phyloP scores from a whole-genome alignment of 30 jellyfish, hydroid and myxozoan genomes.

The Catostylus mosaicus region DNA sequence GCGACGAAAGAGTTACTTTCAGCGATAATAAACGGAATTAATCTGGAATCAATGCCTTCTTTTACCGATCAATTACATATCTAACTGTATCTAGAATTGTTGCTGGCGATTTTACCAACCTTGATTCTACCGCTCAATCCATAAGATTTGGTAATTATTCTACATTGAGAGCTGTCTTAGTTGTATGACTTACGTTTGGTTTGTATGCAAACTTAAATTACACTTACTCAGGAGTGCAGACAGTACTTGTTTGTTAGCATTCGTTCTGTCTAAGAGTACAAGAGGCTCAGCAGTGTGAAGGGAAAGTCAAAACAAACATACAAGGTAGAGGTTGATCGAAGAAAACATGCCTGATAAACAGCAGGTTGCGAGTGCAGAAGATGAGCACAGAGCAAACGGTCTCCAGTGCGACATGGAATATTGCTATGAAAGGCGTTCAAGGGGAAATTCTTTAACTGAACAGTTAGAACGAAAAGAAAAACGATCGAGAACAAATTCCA shows the following conservation, averaged over 20 bases:
- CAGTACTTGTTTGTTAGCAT: no score
- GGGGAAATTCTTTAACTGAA: constrained; percentile 15
- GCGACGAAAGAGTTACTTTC: neutral
- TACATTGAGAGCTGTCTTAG: no score
- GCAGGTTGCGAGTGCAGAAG: neutral
- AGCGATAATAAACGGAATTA: neutral
- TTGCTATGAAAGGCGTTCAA: neutral
- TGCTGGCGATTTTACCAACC: neutral
- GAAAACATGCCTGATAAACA: neutral
- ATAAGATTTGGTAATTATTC: neutral
- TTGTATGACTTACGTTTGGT: no score
- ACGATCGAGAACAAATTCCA: neutral
- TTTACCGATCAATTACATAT: neutral
- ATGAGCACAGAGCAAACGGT: neutral
- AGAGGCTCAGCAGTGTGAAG: no score
- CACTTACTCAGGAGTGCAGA: no score
- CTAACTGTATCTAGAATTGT: neutral
- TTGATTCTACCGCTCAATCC: neutral
- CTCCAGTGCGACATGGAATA: neutral
- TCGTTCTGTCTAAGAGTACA: no score
- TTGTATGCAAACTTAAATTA: no score
- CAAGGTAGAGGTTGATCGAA: no score
- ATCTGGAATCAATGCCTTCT: neutral
- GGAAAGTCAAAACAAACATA: no score
- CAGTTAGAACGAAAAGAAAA: no score